Evolutionary conservation across 2,113 vertebrate species (phyloP).

Genomic region (Mirza zaza): DNA sequence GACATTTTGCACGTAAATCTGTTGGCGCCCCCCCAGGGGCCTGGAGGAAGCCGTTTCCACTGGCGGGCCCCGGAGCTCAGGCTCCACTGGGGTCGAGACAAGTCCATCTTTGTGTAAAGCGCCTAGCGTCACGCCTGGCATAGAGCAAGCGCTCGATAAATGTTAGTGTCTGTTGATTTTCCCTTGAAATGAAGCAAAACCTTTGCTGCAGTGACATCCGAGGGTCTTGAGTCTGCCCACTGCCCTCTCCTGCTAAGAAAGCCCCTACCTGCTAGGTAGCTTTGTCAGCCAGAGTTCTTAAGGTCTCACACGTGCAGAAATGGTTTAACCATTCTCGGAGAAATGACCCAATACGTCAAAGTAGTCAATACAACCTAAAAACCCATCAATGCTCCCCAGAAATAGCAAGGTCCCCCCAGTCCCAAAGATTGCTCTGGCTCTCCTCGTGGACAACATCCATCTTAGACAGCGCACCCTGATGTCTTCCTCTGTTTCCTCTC

Average conservation of each 20-base stretch:
- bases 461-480: background rate
- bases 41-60: background rate
- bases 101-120: background rate
- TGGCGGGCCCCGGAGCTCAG: accelerated
- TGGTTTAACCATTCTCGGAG: background rate
- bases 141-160: background rate
- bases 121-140: accelerated
- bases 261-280: background rate
- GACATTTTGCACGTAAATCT: background rate
- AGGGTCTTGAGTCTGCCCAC: too few relatives aligned
- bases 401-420: background rate
- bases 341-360: background rate
- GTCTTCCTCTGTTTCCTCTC: background rate
- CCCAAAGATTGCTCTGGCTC: background rate
- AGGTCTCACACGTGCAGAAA: background rate
- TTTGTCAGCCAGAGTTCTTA: background rate
- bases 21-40: background rate
- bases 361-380: background rate
- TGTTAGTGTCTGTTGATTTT: background rate
- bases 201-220: background rate
- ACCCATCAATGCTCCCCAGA: background rate
- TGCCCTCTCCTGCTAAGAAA: background rate
- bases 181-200: background rate
- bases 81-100: accelerated
- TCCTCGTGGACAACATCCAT: background rate